A percentile compares a stretch with the other conserved stretches of the same genome.
These are phyloP conservation scores for Camelus dromedarius DNA, from an alignment of 2,113 vertebrate genomes.

Conservation along the genomic window DNA sequence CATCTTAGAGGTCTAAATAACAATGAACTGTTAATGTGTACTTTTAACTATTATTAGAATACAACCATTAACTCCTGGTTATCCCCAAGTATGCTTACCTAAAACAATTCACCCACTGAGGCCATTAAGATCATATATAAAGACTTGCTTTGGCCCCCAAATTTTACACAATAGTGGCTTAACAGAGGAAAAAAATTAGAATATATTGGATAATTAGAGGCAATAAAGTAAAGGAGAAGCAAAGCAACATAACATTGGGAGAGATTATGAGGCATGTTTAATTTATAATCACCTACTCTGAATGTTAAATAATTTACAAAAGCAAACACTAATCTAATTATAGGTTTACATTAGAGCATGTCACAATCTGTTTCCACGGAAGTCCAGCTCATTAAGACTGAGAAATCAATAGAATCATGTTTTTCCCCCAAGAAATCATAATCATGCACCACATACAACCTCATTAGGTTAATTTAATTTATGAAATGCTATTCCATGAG, in stretches of 20 bases:
- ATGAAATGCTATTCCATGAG: background rate
- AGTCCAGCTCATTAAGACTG: background rate
- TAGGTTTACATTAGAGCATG: background rate
- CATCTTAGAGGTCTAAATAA: conserved; percentile 89
- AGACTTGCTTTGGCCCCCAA: conserved; percentile 26
- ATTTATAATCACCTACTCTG: background rate
- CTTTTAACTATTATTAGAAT: conserved; percentile 90
- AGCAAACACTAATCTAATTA: conserved; percentile 50
- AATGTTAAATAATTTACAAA: conserved; percentile 52
- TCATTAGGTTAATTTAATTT: background rate
- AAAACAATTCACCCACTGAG: conserved; percentile 79
- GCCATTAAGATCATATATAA: conserved; percentile 65
- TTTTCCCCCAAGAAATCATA: background rate
- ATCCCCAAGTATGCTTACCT: conserved; percentile 79
- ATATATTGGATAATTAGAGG: conserved; percentile 43
- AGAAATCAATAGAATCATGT: conserved; percentile 38
- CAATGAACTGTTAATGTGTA: conserved; percentile 91
- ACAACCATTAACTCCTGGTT: conserved; percentile 88
- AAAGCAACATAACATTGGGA: conserved; percentile 26
- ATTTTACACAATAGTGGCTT: conserved; percentile 49
- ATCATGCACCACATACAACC: background rate
- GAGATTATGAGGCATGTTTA: background rate
- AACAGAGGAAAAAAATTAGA: conserved; percentile 9
- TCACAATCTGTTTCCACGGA: background rate
- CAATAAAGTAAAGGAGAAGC: conserved; percentile 54